Conservation (phyloP, 2,113 vertebrate species). For the Cheirogaleus medius region DNA sequence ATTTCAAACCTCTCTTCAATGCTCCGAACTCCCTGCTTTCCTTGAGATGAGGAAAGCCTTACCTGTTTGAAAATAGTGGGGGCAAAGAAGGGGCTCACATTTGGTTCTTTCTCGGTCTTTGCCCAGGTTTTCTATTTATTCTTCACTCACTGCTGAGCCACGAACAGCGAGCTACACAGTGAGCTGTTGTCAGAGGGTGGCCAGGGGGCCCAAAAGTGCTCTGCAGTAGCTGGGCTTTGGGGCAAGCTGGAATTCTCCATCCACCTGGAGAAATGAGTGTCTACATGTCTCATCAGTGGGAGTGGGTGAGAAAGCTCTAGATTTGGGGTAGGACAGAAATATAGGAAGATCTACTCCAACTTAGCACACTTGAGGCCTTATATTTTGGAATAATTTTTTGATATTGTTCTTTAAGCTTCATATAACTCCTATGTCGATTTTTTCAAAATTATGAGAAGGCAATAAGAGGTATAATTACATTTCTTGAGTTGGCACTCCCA, state of each 20-base stretch:
- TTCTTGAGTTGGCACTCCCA: background rate
- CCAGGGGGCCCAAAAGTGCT: background rate
- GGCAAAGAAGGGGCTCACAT: fast-evolving
- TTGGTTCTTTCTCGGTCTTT: background rate
- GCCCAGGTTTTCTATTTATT: background rate
- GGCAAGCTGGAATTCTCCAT: background rate
- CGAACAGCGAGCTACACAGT: background rate
- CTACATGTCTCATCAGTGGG: background rate
- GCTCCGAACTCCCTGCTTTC: background rate
- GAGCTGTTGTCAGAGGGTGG: fast-evolving
- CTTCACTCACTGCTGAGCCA: background rate
- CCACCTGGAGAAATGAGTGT: background rate
- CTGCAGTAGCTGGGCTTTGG: background rate
- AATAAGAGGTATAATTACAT: background rate
- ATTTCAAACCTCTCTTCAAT: background rate
- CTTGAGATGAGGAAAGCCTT: background rate
- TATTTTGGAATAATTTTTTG: background rate
- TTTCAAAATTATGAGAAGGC: background rate
- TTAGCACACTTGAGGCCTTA: background rate
- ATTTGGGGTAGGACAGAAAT: background rate
- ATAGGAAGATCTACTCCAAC: background rate
- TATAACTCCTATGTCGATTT: background rate
- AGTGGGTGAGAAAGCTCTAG: background rate
- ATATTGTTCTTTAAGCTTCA: background rate
- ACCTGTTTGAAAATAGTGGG: background rate